A percentile compares a stretch with the other conserved stretches of the same genome.
phyloP scores from a whole-genome alignment of 2,888 invertebrate species.

The Heliconius hortense region DNA sequence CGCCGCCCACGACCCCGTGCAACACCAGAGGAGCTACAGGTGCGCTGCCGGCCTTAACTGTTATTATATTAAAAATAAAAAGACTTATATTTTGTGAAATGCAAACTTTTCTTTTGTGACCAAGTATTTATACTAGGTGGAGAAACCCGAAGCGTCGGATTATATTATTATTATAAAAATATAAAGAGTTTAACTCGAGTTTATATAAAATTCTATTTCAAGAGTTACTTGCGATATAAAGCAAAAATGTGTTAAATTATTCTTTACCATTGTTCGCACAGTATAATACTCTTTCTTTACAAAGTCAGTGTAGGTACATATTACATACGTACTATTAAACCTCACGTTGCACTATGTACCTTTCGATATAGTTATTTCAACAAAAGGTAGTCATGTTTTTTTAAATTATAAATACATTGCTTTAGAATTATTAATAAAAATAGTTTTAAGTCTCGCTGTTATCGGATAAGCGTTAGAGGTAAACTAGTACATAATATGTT shows the following conservation, averaged over 20 bases:
- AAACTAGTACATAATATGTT: not conserved
- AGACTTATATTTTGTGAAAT: not conserved
- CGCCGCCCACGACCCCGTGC: no score
- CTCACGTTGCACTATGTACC: conserved; percentile 6
- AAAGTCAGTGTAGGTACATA: conserved; percentile 23
- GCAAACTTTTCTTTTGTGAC: not conserved
- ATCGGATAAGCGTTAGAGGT: not conserved
- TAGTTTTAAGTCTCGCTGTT: not conserved
- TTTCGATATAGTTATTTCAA: conserved; percentile 7
- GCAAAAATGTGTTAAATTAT: conserved; percentile 24
- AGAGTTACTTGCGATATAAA: conserved; percentile 14
- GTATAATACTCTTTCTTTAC: conserved; percentile 28
- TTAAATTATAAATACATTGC: not conserved
- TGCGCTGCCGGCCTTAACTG: no score
- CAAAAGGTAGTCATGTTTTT: not conserved
- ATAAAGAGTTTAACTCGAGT: conserved; percentile 4
- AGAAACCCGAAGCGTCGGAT: not conserved
- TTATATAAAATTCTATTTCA: conserved; percentile 16
- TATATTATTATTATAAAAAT: conserved; percentile 12
- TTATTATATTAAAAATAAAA: no score
- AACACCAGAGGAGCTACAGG: no score
- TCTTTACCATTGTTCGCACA: conserved; percentile 24
- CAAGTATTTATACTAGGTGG: not conserved
- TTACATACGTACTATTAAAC: not conserved
- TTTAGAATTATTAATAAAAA: not conserved